These are phyloP conservation scores for Sebastes trivittatus DNA, from an alignment of 2,797 vertebrate species.

Conservation along the genomic window DNA sequence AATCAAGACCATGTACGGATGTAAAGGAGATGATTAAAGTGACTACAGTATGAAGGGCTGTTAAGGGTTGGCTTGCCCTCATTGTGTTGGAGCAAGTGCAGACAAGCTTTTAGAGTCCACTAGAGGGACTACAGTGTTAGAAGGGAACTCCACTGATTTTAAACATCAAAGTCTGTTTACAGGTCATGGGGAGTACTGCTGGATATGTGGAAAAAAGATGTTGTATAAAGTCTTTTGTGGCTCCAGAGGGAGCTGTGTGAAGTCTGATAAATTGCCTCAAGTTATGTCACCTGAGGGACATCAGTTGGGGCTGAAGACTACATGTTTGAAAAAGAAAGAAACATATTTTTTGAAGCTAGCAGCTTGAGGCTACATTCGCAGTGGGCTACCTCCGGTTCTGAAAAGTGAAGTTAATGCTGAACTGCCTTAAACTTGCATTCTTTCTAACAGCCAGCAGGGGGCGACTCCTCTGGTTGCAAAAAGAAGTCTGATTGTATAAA, in stretches of 20 bases:
- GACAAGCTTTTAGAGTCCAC: neutral
- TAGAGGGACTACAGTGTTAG: neutral
- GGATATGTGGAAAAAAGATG: neutral
- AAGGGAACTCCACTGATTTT: neutral
- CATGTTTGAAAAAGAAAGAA: neutral
- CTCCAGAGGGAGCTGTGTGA: neutral
- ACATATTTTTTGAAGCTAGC: neutral
- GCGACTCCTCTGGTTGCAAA: too few relatives aligned
- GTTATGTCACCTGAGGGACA: neutral
- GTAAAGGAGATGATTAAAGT: neutral
- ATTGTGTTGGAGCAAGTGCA: neutral
- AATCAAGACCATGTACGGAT: neutral
- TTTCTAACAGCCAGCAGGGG: fast-evolving
- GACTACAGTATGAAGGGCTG: neutral
- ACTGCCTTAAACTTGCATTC: too few relatives aligned
- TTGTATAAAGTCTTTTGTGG: neutral
- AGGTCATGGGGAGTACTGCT: neutral
- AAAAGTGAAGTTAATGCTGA: too few relatives aligned
- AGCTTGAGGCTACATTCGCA: neutral
- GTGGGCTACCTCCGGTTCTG: too few relatives aligned
- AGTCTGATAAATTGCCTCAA: neutral
- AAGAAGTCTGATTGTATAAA: fast-evolving
- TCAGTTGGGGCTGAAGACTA: neutral
- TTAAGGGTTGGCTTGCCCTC: neutral
- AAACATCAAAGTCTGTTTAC: neutral